These are phyloP conservation scores for Porites cylindrica DNA, from an alignment of 92 coral and sea anemone species.

Conservation along the genomic window DNA sequence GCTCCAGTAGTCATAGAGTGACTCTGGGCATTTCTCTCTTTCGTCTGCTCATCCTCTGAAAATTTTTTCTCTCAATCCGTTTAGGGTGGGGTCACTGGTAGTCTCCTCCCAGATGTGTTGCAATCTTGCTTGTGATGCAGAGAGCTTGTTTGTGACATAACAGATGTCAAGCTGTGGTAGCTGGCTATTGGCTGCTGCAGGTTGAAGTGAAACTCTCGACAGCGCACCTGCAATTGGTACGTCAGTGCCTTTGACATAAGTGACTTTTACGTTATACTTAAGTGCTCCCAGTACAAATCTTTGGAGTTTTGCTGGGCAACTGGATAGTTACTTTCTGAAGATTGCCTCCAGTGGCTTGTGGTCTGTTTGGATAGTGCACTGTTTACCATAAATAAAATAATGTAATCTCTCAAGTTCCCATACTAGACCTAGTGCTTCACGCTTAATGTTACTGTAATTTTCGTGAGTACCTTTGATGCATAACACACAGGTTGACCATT, in stretches of 20 bases:
- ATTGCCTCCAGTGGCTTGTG: conserved; percentile 69
- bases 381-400: conserved; percentile 54
- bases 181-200: conserved; percentile 33
- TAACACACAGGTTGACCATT: conserved; percentile 58
- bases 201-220: conserved; percentile 49
- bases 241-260: conserved; percentile 68
- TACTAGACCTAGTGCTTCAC: conserved; percentile 65
- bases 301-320: conserved; percentile 45
- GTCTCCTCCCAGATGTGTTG: conserved; percentile 70
- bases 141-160: conserved; percentile 58
- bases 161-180: conserved; percentile 49
- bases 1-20: conserved; percentile 40
- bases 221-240: conserved; percentile 47
- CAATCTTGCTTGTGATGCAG: conserved; percentile 57
- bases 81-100: conserved; percentile 34
- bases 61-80: conserved; percentile 46
- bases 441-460: conserved; percentile 60
- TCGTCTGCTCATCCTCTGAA: conserved; percentile 55
- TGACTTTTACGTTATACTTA: conserved; percentile 30
- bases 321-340: conserved; percentile 29
- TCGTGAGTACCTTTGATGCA: conserved; percentile 61
- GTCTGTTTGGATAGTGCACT: conserved; percentile 59
- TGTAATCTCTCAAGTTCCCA: conserved; percentile 71
- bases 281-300: conserved; percentile 30
- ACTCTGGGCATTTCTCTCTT: conserved; percentile 56